These are phyloP conservation scores for Vannuccia rotundouncinata DNA, from an alignment of 2,888 invertebrate genomes.

Conservation along the genomic window DNA sequence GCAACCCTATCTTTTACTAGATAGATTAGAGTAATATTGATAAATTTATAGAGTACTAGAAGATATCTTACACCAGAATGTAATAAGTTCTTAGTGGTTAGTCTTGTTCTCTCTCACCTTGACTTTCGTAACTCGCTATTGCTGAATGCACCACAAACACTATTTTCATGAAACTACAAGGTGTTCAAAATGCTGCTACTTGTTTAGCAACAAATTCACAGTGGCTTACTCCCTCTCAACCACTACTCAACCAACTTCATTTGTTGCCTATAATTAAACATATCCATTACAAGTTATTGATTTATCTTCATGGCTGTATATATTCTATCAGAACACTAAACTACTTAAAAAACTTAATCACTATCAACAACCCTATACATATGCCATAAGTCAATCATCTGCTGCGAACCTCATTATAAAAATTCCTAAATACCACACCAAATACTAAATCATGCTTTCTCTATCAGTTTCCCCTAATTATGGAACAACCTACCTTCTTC, in stretches of 20 bases:
- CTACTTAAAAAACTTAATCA: background rate
- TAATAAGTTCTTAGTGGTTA: background rate
- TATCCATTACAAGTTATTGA: slow-evolving; percentile 8
- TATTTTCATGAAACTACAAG: background rate
- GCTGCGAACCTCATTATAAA: no score
- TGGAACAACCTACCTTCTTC: no score
- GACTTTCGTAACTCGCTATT: background rate
- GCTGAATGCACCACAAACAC: background rate
- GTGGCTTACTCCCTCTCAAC: background rate
- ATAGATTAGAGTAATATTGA: no score
- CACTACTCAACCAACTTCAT: slow-evolving; percentile 4
- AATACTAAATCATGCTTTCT: no score
- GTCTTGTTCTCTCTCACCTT: background rate
- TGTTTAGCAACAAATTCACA: background rate
- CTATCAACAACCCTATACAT: no score
- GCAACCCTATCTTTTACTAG: no score
- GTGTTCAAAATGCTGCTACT: background rate
- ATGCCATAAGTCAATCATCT: no score
- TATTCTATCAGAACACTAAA: background rate
- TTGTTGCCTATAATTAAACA: background rate
- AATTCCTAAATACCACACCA: no score
- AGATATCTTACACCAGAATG: background rate
- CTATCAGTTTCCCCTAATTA: no score
- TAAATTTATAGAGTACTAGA: no score
- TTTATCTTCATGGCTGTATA: background rate